Percentiles rank a stretch among this genome's conserved stretches.
phyloP scores from a whole-genome alignment of 1,140 invertebrate genomes.

The Trypoxylus dichotomus region DNA sequence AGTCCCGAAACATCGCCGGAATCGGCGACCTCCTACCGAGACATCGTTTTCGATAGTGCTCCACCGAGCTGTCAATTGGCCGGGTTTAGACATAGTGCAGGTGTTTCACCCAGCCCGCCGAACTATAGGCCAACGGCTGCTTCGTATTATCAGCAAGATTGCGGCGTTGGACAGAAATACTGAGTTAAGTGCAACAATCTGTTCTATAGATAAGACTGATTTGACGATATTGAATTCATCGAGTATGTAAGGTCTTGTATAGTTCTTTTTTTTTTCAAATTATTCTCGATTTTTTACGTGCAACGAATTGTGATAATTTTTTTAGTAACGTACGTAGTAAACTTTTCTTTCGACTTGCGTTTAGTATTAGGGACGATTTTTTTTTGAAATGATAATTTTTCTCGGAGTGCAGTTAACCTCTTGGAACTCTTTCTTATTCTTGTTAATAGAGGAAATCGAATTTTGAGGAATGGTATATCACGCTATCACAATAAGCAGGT shows the following conservation, averaged over 20 bases:
- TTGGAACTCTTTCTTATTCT: too few relatives aligned
- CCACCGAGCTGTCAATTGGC: conserved; percentile 61
- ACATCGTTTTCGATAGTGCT: conserved; percentile 50
- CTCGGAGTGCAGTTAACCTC: too few relatives aligned
- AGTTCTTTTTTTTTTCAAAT: too few relatives aligned
- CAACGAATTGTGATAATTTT: not conserved
- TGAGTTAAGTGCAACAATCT: conserved; percentile 39
- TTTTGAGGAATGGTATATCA: too few relatives aligned
- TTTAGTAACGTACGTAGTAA: not conserved
- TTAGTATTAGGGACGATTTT: too few relatives aligned
- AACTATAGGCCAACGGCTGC: conserved; percentile 57
- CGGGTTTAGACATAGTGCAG: conserved; percentile 60
- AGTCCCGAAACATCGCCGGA: conserved; percentile 59
- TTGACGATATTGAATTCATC: not conserved
- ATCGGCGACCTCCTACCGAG: conserved; percentile 54
- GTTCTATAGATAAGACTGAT: conserved; percentile 12
- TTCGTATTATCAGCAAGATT: conserved; percentile 57
- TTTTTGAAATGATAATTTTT: too few relatives aligned
- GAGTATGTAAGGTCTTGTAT: not conserved
- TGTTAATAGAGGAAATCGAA: too few relatives aligned
- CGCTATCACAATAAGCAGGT: too few relatives aligned
- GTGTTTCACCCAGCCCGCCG: conserved; percentile 57
- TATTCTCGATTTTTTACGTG: too few relatives aligned
- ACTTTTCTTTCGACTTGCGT: too few relatives aligned
- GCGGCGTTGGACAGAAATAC: conserved; percentile 51